Base-by-base conservation (phyloP, 2,888 invertebrate genomes). In the Archaeoteleia sp. region DNA sequence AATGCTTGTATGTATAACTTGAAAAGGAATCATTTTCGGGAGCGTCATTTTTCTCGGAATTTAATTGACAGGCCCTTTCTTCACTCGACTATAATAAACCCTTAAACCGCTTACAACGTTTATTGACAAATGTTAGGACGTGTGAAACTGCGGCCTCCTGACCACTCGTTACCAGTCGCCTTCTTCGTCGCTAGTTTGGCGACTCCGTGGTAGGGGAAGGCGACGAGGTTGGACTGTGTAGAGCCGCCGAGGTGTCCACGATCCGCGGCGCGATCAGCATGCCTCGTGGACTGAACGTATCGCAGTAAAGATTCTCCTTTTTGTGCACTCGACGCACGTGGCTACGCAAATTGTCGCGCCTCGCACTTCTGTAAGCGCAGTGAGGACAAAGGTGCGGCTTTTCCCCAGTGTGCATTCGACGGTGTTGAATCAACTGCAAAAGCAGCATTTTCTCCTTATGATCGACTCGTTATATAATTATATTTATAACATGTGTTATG, bases 301-400 rank as follows among this genome's bases (percentile, higher is more conserved):
- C 88, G 78, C 88, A 88, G 68, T 87, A 87, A 67, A 88, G 82
- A 73, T 88, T 88, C 55, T 88, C 87, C 73, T 87, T 87, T 75
- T 88, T 88, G 79, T 89, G 88, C 57, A 89, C 88, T 29, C 88
- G 81, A 15, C 88, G 85, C 5, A 88, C 88, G 77, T 89, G 88
- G 37, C 88, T 88, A 23, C 88, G 85, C 35, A 89, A 80, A 79
- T 89, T 88, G 81, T 88, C 88, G 46, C 88, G 84, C 37, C 88
- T 83, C 0, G 88, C 88, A 29, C 88, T 88, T 45, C 88, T 84
- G 72, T 88, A 89, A n/a, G 86, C 84, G 75, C 89, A 89, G 71
- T 87, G 87, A 6, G 88, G 88, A 75, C 88, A 89, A 7, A 88
- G 81, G 74, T 88, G 88, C 1, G 88, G 88, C 60, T 88, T 88